Evolutionary conservation across 2,888 invertebrate genomes (phyloP), one percentile per base, ranked within the genome.

Genomic region (Brenthis daphne): DNA sequence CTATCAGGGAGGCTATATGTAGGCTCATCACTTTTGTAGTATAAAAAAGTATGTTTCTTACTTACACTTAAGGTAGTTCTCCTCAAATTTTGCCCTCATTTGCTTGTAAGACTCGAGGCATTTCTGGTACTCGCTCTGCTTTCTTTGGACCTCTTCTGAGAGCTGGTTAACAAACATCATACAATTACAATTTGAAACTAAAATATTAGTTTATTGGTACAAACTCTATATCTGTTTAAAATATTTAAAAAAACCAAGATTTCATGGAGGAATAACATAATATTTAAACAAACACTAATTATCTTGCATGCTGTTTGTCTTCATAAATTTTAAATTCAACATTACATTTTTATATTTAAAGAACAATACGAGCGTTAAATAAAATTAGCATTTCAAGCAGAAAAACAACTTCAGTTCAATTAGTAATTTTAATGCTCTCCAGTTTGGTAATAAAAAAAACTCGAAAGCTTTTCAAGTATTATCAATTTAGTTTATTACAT

Each of bases 81-180:
- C 98, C 88, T 98, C 98, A 86, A 98, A 98, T 87, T 98, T 96
- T 68, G 97, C 95, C 84, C 98, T 94, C 93, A 98, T 96, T 79
- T 96, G 94, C 85, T 97, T 97, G 90, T 98, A 98, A 65, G 96
- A 94, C 85, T 98, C 98, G 75, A 98, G 93, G 86, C 96, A 96
- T 89, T 98, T 98, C 87, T 97, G 97, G 92, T 99, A 99, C 87
- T 98, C 98, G 76, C 95, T 94, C 88, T 98, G 97, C 83, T 97
- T 97, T 79, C 97, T 95, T 74, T 95, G 94, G 51, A 98, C 97
- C 81, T 97, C 97, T 80, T 98, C 98, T 64, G 97, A 96, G 69
- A 98, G 92, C 98, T 98, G 94, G 33, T 93, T 93, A 60, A 86
- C 82, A 86, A 85, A 77, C 76, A 77, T 76, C 77, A 63, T n/a